Base-by-base conservation (phyloP, 53 echinoderm and acorn worm genomes). In the Zoroaster sp. region DNA sequence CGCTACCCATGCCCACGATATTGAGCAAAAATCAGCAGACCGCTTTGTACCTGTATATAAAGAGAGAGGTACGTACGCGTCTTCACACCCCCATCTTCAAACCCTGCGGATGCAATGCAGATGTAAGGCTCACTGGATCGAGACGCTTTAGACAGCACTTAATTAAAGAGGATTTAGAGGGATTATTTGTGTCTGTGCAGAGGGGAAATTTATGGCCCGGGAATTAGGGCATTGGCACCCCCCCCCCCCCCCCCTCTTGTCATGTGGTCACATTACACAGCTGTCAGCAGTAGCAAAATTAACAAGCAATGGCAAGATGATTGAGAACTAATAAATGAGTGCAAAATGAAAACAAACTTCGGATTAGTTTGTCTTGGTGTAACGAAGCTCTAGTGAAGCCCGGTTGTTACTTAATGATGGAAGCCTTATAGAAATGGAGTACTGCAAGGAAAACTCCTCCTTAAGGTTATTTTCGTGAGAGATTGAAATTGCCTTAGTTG, bases 221-320 rank as follows among this genome's bases (percentile, higher is more conserved):
- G 85, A 85, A 85, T 85, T 85, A 47, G 85, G 85, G 30, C 71
- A 45, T 85, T 70, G 85, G 70, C 85, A 85, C 85, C 85, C 69
- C 49, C n/a, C n/a, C n/a, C n/a, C n/a, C n/a, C n/a, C n/a, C n/a
- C n/a, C n/a, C n/a, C n/a, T n/a, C n/a, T n/a, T 34, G 72, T 70
- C 47, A 49, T 69, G 49, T 71, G 85, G 40, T 71, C 51, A 32
- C 34, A 85, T 85, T 85, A 70, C 47, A 35, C 21, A 34, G 85
- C 71, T 85, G 85, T 85, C 85, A 85, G 44, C 85, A 70, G 71
- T 70, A 41, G 42, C 71, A 85, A 71, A 85, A 69, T 70, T 70
- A 46, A 47, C 47, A 51, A 71, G 70, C 38, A 37, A 49, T 49
- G 41, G 72, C 85, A 85, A 47, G 35, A 46, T 43, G 55, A 34